These are phyloP conservation scores for Chaitophorus viminalis DNA, from an alignment of 2,888 invertebrate genomes.

Conservation along the genomic window DNA sequence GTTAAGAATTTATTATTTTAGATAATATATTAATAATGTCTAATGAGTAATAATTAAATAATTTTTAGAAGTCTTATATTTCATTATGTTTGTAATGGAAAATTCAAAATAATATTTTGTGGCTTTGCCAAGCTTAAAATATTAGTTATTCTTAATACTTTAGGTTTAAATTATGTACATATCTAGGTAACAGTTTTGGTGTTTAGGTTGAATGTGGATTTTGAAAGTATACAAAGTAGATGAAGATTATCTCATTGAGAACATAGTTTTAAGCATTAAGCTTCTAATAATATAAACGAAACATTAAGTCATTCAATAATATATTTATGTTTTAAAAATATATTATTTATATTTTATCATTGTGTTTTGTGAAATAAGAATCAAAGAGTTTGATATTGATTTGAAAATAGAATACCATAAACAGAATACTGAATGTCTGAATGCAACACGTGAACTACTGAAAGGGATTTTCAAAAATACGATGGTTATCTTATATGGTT, in stretches of 20 bases:
- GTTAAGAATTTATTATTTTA: too few relatives aligned
- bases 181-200: not conserved
- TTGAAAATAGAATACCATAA: conserved; percentile 2
- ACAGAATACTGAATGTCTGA: not conserved
- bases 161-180: not conserved
- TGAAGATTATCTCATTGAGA: not conserved
- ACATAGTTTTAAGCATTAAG: not conserved
- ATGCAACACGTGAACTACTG: conserved; percentile 47
- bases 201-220: not conserved
- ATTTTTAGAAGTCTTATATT: too few relatives aligned
- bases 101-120: too few relatives aligned
- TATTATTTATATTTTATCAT: not conserved
- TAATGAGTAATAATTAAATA: too few relatives aligned
- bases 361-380: not conserved
- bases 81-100: too few relatives aligned
- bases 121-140: not conserved
- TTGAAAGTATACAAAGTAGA: not conserved
- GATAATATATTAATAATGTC: too few relatives aligned
- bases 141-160: not conserved
- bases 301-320: not conserved
- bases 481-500: conserved; percentile 27
- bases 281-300: not conserved
- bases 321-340: not conserved
- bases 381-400: not conserved
- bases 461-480: conserved; percentile 22